phyloP scores from a whole-genome alignment of 2,888 invertebrate species.

The Caenorhabditis imperialis region DNA sequence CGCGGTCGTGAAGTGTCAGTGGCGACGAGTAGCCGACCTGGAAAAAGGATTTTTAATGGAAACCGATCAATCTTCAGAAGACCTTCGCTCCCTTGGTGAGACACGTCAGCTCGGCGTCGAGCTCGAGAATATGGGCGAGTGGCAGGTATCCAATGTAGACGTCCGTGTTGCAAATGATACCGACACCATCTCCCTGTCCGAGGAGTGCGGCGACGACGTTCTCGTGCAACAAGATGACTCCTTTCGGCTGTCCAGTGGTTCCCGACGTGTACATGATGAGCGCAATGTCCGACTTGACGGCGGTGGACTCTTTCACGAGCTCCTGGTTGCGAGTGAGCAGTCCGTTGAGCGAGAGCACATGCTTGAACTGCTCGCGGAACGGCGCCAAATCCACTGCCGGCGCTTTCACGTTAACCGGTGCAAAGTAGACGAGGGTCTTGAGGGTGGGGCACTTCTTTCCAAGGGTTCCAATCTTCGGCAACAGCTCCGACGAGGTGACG shows the following conservation, averaged over 20 bases:
- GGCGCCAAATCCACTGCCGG: slow-evolving; percentile 38
- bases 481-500: slow-evolving; percentile 91
- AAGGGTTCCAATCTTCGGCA: slow-evolving; percentile 85
- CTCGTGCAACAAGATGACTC: slow-evolving; percentile 79
- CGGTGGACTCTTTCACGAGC: slow-evolving; percentile 58
- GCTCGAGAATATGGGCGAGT: slow-evolving; percentile 94
- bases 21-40: slow-evolving; percentile 96
- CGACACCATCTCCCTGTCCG: slow-evolving; percentile 79
- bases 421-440: slow-evolving; percentile 71
- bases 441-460: slow-evolving; percentile 65
- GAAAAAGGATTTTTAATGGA: slow-evolving; percentile 80
- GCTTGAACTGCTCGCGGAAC: slow-evolving; percentile 64
- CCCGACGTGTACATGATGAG: slow-evolving; percentile 95
- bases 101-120: slow-evolving; percentile 84
- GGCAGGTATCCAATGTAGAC: slow-evolving; percentile 94
- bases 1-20: slow-evolving; percentile 83
- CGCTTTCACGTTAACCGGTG: slow-evolving; percentile 56
- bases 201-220: slow-evolving; percentile 79
- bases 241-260: slow-evolving; percentile 85
- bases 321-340: slow-evolving; percentile 57
- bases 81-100: slow-evolving; percentile 60
- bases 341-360: slow-evolving; percentile 65
- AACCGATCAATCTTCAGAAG: too few relatives aligned
- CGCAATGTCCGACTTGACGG: slow-evolving; percentile 80
- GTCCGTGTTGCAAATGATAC: slow-evolving; percentile 81